Evolutionary conservation across 1,140 invertebrate genomes (phyloP).

Genomic region (Ephestia elutella): DNA sequence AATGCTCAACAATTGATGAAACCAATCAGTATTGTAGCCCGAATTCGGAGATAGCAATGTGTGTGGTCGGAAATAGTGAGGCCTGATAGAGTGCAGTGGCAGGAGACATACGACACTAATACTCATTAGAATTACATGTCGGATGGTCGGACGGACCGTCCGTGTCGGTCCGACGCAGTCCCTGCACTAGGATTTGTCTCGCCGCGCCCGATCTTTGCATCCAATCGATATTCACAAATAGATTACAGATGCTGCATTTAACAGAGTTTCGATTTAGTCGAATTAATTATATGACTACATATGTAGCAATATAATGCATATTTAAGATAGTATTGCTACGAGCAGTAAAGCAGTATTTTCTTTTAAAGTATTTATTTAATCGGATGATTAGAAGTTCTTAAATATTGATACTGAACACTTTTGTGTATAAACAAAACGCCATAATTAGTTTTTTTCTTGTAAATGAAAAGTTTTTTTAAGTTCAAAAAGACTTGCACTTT

Average conservation of each 20-base stretch:
- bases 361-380: too few relatives aligned
- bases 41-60: not conserved
- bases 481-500: too few relatives aligned
- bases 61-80: not conserved
- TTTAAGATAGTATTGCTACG: too few relatives aligned
- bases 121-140: constrained; percentile 73
- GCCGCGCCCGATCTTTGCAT: not conserved
- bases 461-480: too few relatives aligned
- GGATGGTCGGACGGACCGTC: constrained; percentile 36
- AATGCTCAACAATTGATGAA: not conserved
- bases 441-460: too few relatives aligned
- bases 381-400: too few relatives aligned
- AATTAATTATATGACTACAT: too few relatives aligned
- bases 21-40: not conserved
- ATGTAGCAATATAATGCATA: too few relatives aligned
- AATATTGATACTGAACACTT: too few relatives aligned
- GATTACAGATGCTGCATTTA: not conserved
- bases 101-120: constrained; percentile 61
- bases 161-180: constrained; percentile 12
- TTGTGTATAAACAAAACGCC: too few relatives aligned
- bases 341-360: too few relatives aligned
- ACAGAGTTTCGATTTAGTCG: too few relatives aligned
- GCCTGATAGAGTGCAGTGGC: constrained; percentile 12
- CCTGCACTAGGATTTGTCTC: constrained; percentile 19
- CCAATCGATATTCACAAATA: constrained; percentile 3